Evolutionary conservation across 2,888 invertebrate genomes (phyloP).

Genomic region (Buathra laborator): DNA sequence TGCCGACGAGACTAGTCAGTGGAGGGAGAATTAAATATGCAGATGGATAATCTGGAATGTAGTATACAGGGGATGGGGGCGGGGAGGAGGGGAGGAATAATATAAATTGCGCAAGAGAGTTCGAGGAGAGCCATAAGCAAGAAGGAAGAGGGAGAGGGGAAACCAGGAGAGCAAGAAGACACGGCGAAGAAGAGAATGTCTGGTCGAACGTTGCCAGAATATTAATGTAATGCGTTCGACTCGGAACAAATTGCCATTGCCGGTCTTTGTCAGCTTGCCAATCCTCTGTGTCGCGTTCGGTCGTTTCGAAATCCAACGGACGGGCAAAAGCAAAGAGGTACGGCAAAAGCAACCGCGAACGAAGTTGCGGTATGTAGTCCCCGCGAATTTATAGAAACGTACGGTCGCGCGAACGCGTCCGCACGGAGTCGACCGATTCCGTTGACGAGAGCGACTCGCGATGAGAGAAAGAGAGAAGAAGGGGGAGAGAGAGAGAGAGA

Average conservation of each 20-base stretch:
- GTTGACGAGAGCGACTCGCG: conserved; percentile 46
- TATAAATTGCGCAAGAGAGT: conserved; percentile 50
- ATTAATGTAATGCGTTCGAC: conserved; percentile 80
- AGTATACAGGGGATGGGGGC: neutral
- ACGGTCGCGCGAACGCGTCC: conserved; percentile 37
- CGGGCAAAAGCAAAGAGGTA: conserved; percentile 47
- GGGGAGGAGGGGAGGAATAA: conserved; percentile 45
- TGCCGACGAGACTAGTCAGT: conserved; percentile 5
- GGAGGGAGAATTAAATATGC: conserved; percentile 72
- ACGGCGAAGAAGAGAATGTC: conserved; percentile 65
- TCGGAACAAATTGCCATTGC: conserved; percentile 78
- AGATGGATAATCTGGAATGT: conserved; percentile 60
- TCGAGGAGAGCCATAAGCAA: conserved; percentile 45
- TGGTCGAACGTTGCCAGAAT: conserved; percentile 79
- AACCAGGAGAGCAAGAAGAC: conserved; percentile 58
- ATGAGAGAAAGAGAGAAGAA: neutral
- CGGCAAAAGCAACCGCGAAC: conserved; percentile 54
- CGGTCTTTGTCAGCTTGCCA: conserved; percentile 78
- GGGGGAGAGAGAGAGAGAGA: conserved; percentile 6
- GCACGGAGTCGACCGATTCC: conserved; percentile 30
- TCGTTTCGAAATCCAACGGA: conserved; percentile 71
- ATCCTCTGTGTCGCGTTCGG: conserved; percentile 73
- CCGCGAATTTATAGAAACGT: conserved; percentile 72
- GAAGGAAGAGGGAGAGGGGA: conserved; percentile 31
- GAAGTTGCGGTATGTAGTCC: conserved; percentile 60